These are phyloP conservation scores for Mesorhabditis spiculigera DNA, from an alignment of 2,888 invertebrate genomes.

Conservation along the genomic window DNA sequence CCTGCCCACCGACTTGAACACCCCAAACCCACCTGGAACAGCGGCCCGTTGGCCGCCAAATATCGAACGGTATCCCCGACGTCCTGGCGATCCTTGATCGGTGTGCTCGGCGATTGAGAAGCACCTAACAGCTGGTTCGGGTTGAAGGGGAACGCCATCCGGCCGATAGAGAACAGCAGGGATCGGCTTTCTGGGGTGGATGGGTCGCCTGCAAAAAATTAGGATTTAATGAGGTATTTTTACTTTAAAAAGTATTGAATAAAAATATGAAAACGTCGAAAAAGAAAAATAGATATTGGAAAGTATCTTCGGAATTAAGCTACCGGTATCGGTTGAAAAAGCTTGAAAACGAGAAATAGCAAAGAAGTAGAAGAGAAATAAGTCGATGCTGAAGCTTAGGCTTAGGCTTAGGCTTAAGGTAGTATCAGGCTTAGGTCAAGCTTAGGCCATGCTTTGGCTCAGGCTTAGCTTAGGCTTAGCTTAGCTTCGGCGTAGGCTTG, in stretches of 20 bases:
- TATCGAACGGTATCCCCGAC: background rate
- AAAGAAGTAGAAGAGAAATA: background rate
- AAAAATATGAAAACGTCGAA: background rate
- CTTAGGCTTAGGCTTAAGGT: conserved; percentile 5
- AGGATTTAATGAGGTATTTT: background rate
- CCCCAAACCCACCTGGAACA: background rate
- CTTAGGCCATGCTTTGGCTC: background rate
- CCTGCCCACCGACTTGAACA: background rate
- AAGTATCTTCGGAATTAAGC: background rate
- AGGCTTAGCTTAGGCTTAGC: background rate
- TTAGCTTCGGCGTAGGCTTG: background rate
- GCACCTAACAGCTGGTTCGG: background rate
- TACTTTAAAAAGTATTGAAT: background rate
- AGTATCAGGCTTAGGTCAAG: background rate
- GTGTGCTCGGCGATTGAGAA: background rate
- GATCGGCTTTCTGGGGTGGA: background rate
- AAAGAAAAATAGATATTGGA: background rate
- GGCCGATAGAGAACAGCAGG: background rate
- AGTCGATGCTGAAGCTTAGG: background rate
- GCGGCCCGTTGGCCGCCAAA: background rate
- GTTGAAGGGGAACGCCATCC: conserved; percentile 1
- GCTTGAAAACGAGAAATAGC: background rate
- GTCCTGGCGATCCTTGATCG: background rate
- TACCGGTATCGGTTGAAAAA: background rate
- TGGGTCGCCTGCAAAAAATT: background rate